Base-by-base conservation (phyloP, 2,113 vertebrate genomes). In the Strigops habroptila region DNA sequence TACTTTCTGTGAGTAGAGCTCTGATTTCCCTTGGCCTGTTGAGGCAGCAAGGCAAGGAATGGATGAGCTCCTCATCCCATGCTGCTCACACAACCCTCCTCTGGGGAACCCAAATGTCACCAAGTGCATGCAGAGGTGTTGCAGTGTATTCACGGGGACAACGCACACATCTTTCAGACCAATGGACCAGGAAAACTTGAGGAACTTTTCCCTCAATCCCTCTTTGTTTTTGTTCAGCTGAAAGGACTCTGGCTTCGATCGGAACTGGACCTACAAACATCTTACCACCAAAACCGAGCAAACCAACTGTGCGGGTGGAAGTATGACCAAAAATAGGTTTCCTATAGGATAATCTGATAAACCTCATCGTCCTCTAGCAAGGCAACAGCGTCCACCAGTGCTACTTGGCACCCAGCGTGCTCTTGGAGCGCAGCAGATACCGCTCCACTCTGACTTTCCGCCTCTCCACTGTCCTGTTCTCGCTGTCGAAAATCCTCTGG, bases 361-460 rank as follows among this genome's bases (percentile, higher is more conserved):
- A 95, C 39, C 79, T 93, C 86, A 91, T 53, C 0, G 76, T 90
- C 83, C 91, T 90, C 93, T 92, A 83, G 77, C 90, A 95, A 97
- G 93, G 93, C 88, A 91, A 87, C 92, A 68, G 49, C 4, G 48
- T 79, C 86, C 86, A 33, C 28, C 76, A 63, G 96, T 22, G 81
- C 96, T 98, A 98, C 97, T 98, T 98, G 57, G 98, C 94, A 18
- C 97, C 98, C 17, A 97, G 96, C 18, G 98, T 95, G 95, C 94
- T 98, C 98, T 99, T 99, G 27, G 99, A 99, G 12, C 99, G 98
- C 87, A 99, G 96, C 90, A 98, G 98, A 69, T 99, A 99, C 27
- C 98, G 97, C 80, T 99, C 98, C 4, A 98, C 96, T 3, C 98
- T 97, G 8, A 97, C 97, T 94, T 98, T 98, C 30, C 97, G 71